These are phyloP conservation scores for Lamellibrachia columna DNA, from an alignment of 2,888 invertebrate species.

Conservation along the genomic window DNA sequence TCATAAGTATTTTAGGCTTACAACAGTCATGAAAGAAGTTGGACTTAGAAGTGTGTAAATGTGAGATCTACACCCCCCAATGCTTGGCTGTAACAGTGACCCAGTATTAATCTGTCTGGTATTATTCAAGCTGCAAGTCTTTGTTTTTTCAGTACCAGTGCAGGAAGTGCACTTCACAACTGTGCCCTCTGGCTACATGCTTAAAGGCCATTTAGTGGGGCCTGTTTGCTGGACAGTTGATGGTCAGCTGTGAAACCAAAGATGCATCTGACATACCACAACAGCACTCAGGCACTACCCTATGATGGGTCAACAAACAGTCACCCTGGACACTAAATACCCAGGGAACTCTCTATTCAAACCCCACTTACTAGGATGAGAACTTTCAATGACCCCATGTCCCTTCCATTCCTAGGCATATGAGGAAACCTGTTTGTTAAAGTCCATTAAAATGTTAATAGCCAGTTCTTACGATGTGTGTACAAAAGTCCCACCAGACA, in stretches of 20 bases:
- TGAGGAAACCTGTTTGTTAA: too few species aligned
- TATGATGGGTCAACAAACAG: not conserved
- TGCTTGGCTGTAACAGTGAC: not conserved
- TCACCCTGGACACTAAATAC: not conserved
- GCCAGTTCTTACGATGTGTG: too few species aligned
- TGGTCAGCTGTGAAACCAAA: conserved; percentile 6
- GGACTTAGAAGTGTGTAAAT: not conserved
- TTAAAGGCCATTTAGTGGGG: not conserved
- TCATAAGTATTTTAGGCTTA: not conserved
- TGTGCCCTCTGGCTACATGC: not conserved
- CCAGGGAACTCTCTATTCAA: not conserved
- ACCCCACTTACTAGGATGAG: not conserved
- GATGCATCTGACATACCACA: not conserved
- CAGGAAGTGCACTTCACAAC: not conserved
- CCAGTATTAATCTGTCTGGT: not conserved
- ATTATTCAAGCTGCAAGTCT: not conserved
- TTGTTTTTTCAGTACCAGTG: not conserved
- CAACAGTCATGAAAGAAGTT: not conserved
- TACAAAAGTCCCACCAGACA: too few species aligned
- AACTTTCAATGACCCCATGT: not conserved
- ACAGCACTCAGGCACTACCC: not conserved
- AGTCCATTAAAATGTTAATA: too few species aligned
- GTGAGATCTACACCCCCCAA: not conserved
- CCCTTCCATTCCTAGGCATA: not conserved
- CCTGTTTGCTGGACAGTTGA: not conserved